Percentiles rank a stretch among this genome's conserved stretches.
These are phyloP conservation scores for Andrena cerasifolii DNA, from an alignment of 1,140 invertebrate genomes.

Conservation along the genomic window DNA sequence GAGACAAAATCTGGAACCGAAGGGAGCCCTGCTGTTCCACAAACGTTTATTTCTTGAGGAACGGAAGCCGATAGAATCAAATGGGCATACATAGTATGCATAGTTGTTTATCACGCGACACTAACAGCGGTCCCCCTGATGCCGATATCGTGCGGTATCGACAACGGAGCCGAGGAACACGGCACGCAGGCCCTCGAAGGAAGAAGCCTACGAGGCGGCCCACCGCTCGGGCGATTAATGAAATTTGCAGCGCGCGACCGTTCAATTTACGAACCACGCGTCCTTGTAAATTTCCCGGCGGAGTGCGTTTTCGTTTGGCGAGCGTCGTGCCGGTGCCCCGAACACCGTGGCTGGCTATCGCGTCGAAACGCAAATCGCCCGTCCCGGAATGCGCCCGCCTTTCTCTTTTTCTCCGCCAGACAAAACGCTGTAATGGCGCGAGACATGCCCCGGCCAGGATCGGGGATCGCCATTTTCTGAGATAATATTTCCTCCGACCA, in stretches of 20 bases:
- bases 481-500: constrained; percentile 23
- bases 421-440: constrained; percentile 46
- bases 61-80: not conserved
- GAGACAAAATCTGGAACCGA: not conserved
- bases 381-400: constrained; percentile 38
- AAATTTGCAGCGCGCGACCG: constrained; percentile 51
- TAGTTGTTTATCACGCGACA: not conserved
- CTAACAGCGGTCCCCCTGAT: not conserved
- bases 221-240: constrained; percentile 38
- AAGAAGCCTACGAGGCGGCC: not conserved
- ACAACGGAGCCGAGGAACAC: not conserved
- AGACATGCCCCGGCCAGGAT: not conserved
- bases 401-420: constrained; percentile 49
- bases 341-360: not conserved
- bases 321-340: not conserved
- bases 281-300: constrained; percentile 50
- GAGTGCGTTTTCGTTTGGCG: constrained; percentile 12
- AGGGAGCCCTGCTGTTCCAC: not conserved
- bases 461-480: constrained; percentile 43
- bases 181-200: not conserved
- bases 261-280: constrained; percentile 44
- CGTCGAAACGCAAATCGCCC: constrained; percentile 8
- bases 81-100: too few relatives aligned
- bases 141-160: constrained; percentile 37
- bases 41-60: not conserved